Base-by-base conservation (phyloP, 2,113 vertebrate genomes). In the Tachysurus fulvidraco region DNA sequence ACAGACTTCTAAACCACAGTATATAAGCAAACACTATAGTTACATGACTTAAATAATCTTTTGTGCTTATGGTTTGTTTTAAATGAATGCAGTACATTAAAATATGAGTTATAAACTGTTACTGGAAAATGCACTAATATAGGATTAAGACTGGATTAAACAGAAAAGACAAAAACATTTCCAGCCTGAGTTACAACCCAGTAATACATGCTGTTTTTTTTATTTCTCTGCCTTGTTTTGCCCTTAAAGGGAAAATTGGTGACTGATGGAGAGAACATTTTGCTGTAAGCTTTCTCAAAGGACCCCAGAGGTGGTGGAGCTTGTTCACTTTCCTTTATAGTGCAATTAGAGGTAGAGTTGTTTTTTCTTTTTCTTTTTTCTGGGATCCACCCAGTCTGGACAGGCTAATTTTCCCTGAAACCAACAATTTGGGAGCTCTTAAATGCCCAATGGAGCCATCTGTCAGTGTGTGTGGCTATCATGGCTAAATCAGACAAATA, bases 251-350 rank as follows among this genome's bases (percentile, higher is more conserved):
- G 28, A 67, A 78, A 67, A 85, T 52, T 65, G 60, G 65, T 16
- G 59, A 52, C 28, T 67, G 36, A 28, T 59, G 41, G 41, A 79
- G 69, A 89, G 76, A 73, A 80, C 81, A 62, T 86, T 79, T 76
- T 67, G 76, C 84, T 52, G 64, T 54, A n/a, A 84, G 83, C 81
- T 73, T 77, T 54, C 28, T 83, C 65, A 78, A 79, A 83, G 82
- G 36, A 82, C 65, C 69, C 50, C 59, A 78, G 73, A 28, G 52
- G 19, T n/a, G 25, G 23, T 23, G 52, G 11, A 80, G 77, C 8
- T 86, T 83, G 81, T 80, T 76, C 69, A 59, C 50, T 82, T 55
- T 57, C 11, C 41, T 77, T 84, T 78, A 67, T 41, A 78, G 78
- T 69, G 59, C 85, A 83, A 83, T 87, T 77, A 83, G 46, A 50